phyloP scores from a whole-genome alignment of 2,888 invertebrate species.

The Apantesis nais region DNA sequence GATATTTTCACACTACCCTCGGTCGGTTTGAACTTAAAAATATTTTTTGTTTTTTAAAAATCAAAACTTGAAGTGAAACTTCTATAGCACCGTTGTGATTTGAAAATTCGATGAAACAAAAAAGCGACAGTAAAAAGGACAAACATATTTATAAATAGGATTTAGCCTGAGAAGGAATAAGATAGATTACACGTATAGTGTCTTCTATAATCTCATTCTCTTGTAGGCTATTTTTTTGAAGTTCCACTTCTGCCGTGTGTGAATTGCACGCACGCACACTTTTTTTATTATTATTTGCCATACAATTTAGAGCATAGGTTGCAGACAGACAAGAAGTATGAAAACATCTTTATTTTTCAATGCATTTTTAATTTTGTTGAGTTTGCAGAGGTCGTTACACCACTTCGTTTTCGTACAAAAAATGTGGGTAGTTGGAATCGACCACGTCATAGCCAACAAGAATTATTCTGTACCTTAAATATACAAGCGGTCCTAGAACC shows the following conservation, averaged over 20 bases:
- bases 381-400: not conserved
- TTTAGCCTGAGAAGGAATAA: no score
- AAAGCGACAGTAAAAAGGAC: no score
- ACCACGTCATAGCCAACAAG: conserved; percentile 23
- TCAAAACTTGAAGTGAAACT: no score
- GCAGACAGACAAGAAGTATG: not conserved
- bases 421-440: conserved; percentile 12
- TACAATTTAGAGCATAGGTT: not conserved
- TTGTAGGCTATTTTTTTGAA: no score
- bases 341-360: conserved; percentile 1
- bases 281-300: not conserved
- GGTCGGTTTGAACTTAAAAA: not conserved
- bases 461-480: conserved; percentile 11
- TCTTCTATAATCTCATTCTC: no score
- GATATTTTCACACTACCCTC: not conserved
- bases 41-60: not conserved
- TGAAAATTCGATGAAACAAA: no score
- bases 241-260: no score
- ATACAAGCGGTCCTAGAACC: conserved; percentile 12
- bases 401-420: not conserved
- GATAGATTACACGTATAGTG: no score
- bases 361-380: not conserved
- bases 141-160: no score
- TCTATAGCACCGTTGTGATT: no score
- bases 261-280: no score